A percentile compares a stretch with the other conserved stretches of the same genome.
Conservation (phyloP, 2,797 vertebrate species). For the Phrynocephalus guinanensis region DNA sequence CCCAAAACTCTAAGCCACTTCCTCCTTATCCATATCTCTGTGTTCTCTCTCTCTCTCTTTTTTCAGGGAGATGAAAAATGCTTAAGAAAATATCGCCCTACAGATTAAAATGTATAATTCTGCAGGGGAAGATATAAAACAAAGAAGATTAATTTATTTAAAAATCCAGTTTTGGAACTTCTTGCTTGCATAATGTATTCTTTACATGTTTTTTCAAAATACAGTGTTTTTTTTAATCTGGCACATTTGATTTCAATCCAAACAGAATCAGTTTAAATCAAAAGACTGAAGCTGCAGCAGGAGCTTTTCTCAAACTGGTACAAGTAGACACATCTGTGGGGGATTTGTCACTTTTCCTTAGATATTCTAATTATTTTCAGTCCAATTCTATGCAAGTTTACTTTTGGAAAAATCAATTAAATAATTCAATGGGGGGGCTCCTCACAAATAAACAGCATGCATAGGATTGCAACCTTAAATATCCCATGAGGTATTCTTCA, state of each 20-base stretch:
- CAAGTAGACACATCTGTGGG: neutral
- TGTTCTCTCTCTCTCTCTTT: neutral
- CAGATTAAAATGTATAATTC: neutral
- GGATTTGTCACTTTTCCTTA: neutral
- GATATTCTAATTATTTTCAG: neutral
- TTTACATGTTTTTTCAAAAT: slow-evolving; percentile 2
- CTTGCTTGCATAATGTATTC: neutral
- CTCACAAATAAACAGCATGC: neutral
- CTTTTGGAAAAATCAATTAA: neutral
- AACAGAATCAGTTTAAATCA: slow-evolving; percentile 19
- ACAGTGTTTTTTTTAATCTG: neutral
- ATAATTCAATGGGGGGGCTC: neutral
- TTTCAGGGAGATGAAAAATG: neutral
- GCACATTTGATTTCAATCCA: neutral
- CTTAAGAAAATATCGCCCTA: neutral
- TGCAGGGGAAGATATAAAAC: neutral
- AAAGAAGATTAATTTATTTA: neutral
- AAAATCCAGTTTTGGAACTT: neutral
- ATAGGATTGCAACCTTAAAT: neutral
- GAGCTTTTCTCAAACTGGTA: neutral
- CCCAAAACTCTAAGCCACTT: neutral
- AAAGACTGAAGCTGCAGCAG: neutral
- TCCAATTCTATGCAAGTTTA: neutral
- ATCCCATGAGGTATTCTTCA: neutral
- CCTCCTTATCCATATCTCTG: neutral